A percentile compares a stretch with the other conserved stretches of the same genome.
These are phyloP conservation scores for Muscina levida DNA, from an alignment of 2,888 invertebrate species.

Conservation along the genomic window DNA sequence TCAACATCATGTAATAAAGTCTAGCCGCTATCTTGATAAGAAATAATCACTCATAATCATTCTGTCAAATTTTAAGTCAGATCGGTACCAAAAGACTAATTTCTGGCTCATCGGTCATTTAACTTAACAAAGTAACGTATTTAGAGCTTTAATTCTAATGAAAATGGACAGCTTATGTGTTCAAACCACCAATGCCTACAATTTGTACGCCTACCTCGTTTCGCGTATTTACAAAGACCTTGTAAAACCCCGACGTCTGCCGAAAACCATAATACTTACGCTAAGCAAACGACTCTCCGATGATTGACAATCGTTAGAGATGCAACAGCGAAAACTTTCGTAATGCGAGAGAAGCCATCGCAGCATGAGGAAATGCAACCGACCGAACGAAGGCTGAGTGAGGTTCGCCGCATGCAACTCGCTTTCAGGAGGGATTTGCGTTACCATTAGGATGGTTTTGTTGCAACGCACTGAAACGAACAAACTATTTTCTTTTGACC, in stretches of 20 bases:
- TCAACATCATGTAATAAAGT: too few species aligned
- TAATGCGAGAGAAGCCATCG: not conserved
- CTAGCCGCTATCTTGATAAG: too few species aligned
- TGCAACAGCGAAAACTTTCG: conserved; percentile 22
- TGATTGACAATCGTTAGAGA: conserved; percentile 31
- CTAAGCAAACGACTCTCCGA: not conserved
- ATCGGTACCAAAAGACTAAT: too few species aligned
- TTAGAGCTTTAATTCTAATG: too few species aligned
- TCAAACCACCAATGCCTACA: too few species aligned
- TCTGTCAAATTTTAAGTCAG: too few species aligned
- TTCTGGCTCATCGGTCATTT: too few species aligned
- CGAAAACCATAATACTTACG: not conserved
- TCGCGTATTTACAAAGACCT: conserved; percentile 1
- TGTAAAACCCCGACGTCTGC: not conserved
- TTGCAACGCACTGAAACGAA: conserved; percentile 2
- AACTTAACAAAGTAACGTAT: too few species aligned
- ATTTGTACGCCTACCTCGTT: not conserved
- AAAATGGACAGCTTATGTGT: too few species aligned
- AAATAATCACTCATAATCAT: too few species aligned
- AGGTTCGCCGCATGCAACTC: not conserved
- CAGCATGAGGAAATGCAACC: not conserved
- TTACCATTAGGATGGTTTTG: not conserved
- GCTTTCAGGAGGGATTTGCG: not conserved
- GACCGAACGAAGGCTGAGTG: not conserved
- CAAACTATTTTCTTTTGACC: conserved; percentile 37